Base-by-base conservation (phyloP, 2,797 vertebrate genomes). In the Sciurus carolinensis region DNA sequence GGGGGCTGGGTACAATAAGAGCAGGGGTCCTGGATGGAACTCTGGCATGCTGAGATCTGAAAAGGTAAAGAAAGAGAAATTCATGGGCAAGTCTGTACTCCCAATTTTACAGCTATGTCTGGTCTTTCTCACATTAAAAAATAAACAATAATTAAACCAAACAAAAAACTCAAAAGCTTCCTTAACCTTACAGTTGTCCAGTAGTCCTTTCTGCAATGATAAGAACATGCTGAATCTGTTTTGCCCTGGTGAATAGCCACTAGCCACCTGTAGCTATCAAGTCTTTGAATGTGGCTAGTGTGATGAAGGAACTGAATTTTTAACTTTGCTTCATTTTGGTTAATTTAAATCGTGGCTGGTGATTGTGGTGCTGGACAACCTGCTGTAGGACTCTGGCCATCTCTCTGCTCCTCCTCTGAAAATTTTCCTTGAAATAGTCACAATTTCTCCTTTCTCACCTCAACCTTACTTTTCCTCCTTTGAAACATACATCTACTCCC, bases 311-410 rank as follows among this genome's bases (percentile, higher is more conserved):
- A 71, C 30, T 54, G n/a, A 86, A 85, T 24, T 81, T 96, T 80
- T 59, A 36, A 28, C 69, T 77, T 84, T 67, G 75, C 33, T 85
- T 75, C 18, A 91, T 75, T 94, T 87, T 75, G 75, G 75, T 30
- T 67, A 57, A 66, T 75, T 52, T 69, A 26, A 75, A 50, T 62
- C 71, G 3, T 36, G 36, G 7, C 11, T 69, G 10, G 36, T 10
- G 42, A 20, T 8, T 26, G 4, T 64, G 17, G 5, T 67, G 3
- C 44, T 42, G 62, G 39, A 26, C 2, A 24, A 24, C 36, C 50
- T 20, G 12, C 26, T 69, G 20, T 30, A 54, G 15, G 64, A 20
- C 33, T 66, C 79, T 30, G 9, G 47, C 42, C 15, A 5, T 44
- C 42, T 73, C 79, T 81, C 59, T 62, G 50, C 26, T 33, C 33